phyloP scores from a whole-genome alignment of 2,888 invertebrate genomes.

The Copidosoma aretas region DNA sequence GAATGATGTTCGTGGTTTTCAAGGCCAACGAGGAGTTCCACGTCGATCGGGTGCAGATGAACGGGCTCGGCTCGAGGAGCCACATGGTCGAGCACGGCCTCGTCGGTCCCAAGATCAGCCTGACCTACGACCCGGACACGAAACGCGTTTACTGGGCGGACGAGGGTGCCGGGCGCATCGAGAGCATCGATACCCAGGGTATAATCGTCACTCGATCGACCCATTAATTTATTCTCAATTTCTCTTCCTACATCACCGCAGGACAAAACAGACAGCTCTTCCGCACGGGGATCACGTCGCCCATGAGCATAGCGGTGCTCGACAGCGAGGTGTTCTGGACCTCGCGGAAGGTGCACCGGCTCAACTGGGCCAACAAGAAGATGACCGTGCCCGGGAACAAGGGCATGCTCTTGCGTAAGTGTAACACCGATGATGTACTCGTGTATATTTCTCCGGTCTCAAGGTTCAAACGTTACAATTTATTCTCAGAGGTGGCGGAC shows the following conservation, averaged over 20 bases:
- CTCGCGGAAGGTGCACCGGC: slow-evolving; percentile 64
- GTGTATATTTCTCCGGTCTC: no score
- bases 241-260: not conserved
- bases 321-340: slow-evolving; percentile 77
- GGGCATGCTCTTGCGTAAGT: slow-evolving; percentile 59
- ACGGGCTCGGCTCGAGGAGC: slow-evolving; percentile 66
- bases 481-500: slow-evolving; percentile 49
- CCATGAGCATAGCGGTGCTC: slow-evolving; percentile 69
- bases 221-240: not conserved
- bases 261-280: slow-evolving; percentile 53
- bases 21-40: slow-evolving; percentile 56
- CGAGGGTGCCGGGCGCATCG: slow-evolving; percentile 71
- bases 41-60: slow-evolving; percentile 74
- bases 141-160: slow-evolving; percentile 74
- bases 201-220: not conserved
- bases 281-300: slow-evolving; percentile 57
- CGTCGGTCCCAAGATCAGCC: slow-evolving; percentile 65
- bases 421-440: no score
- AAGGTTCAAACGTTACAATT: not conserved
- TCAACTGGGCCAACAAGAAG: slow-evolving; percentile 70
- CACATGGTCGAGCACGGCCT: slow-evolving; percentile 61
- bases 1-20: slow-evolving; percentile 54
- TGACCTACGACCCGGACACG: slow-evolving; percentile 67
- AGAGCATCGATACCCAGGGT: slow-evolving; percentile 71
- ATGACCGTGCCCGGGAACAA: slow-evolving; percentile 56